A percentile compares a stretch with the other conserved stretches of the same genome.
Evolutionary conservation across 2,888 invertebrate genomes (phyloP).

Genomic region (Philereme transversata): DNA sequence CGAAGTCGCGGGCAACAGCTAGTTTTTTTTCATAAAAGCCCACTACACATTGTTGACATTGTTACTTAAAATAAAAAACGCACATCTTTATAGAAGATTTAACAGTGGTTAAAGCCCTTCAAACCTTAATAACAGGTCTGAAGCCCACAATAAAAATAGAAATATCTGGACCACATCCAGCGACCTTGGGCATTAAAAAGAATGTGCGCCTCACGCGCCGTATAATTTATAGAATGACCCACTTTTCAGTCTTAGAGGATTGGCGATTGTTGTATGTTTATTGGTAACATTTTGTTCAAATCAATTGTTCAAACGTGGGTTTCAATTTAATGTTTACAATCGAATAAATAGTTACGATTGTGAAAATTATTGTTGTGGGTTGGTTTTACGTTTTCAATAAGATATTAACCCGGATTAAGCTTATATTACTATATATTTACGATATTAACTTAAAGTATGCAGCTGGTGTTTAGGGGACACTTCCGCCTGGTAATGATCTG

Average conservation of each 20-base stretch:
- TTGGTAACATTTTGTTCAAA: constrained; percentile 38
- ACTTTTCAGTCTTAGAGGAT: constrained; percentile 59
- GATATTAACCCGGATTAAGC: constrained; percentile 17
- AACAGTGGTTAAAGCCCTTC: constrained; percentile 45
- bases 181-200: constrained; percentile 75
- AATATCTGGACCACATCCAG: constrained; percentile 76
- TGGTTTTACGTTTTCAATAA: constrained; percentile 24
- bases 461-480: no score
- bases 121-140: constrained; percentile 43
- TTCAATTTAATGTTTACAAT: constrained; percentile 36
- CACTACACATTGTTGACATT: no score
- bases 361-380: constrained; percentile 27
- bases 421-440: neutral
- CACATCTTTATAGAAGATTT: constrained; percentile 12
- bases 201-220: constrained; percentile 66
- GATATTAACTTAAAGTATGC: no score
- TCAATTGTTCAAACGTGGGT: constrained; percentile 34
- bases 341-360: constrained; percentile 32
- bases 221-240: constrained; percentile 71
- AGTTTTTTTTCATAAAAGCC: no score
- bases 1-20: no score
- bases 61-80: constrained; percentile 9
- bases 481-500: no score
- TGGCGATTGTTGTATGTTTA: constrained; percentile 37
- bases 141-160: constrained; percentile 55